A percentile compares a stretch with the other conserved stretches of the same genome.
These are phyloP conservation scores for Torymus tubicola DNA, from an alignment of 2,888 invertebrate genomes.

Conservation along the genomic window DNA sequence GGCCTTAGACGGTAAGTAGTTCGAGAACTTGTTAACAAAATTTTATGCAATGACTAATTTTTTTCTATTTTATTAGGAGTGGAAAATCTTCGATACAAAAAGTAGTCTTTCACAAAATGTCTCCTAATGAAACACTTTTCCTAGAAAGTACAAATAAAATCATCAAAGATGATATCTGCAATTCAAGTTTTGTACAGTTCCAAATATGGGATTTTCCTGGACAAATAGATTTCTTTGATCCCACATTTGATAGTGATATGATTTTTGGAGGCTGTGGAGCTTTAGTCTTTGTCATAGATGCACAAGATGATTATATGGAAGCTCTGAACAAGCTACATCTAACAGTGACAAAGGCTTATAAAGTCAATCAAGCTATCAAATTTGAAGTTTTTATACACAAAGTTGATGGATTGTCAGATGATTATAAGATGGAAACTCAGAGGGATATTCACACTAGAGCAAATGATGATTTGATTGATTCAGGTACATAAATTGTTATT, in stretches of 20 bases:
- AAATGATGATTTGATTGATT: constrained; percentile 94
- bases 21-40: constrained; percentile 6
- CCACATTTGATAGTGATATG: constrained; percentile 95
- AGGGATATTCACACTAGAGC: constrained; percentile 98
- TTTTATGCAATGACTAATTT: background rate
- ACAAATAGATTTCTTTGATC: constrained; percentile 98
- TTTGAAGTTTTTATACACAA: constrained; percentile 99
- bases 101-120: constrained; percentile 99
- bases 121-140: constrained; percentile 99
- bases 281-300: constrained; percentile 99
- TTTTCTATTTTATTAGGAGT: constrained; percentile 81
- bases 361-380: constrained; percentile 96
- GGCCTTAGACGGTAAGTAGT: constrained; percentile 87
- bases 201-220: constrained; percentile 99
- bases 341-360: constrained; percentile 95
- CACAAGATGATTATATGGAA: constrained; percentile 98
- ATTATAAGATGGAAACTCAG: constrained; percentile 99
- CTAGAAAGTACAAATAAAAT: constrained; percentile 99
- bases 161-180: constrained; percentile 98
- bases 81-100: constrained; percentile 99
- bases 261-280: constrained; percentile 99
- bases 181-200: constrained; percentile 98
- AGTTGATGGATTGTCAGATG: constrained; percentile 99
- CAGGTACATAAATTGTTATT: constrained; percentile 78
- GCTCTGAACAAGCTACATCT: constrained; percentile 94